Evolutionary conservation across 92 coral and sea anemone genomes (phyloP), one percentile per base, ranked within the genome.

Genomic region (Meandrina meandrites): DNA sequence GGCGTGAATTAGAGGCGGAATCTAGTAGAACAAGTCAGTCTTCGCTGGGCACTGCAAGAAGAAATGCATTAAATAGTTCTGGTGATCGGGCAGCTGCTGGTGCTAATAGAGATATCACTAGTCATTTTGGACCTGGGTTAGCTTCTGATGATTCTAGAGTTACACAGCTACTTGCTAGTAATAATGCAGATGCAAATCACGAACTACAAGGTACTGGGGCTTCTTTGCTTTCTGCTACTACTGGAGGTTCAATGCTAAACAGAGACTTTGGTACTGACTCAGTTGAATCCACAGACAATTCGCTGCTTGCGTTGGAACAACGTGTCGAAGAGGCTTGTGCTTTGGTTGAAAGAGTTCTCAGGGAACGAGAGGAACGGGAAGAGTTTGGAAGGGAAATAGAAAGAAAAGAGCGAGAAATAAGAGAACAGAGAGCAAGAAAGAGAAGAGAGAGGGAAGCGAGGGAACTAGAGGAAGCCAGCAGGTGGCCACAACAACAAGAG

Each of bases 241-340:
- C 11, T 18, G 48, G 24, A 45, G 58, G 31, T 45, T 75, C 79
- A 22, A 28, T 75, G 58, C 45, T 79, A 21, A 79, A 79, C 82
- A 57, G 67, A 57, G 82, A 79, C 30, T 79, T 79, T 79, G 82
- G 68, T 17, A 51, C 74, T 34, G 32, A n/a, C 24, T 60, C 74
- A 4, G 54, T 66, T 1, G 75, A 60, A 54, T 60, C 75, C 75
- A 36, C 80, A 5, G 81, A 84, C 69, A 42, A 50, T 57, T 73
- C 88, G 1, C 80, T 53, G 34, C 67, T 36, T 64, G 71, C 82
- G 6, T 45, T 88, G 11, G 81, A 81, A 37, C 53, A 64, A 17
- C 86, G 85, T 30, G 90, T 87, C n/a, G 90, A 71, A 22, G 78
- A 88, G 30, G 90, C 90, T 28, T 88, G 87, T 75, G 82, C 90